Conservation (phyloP, 2,888 invertebrate species). For the Podabrus alpinus region DNA sequence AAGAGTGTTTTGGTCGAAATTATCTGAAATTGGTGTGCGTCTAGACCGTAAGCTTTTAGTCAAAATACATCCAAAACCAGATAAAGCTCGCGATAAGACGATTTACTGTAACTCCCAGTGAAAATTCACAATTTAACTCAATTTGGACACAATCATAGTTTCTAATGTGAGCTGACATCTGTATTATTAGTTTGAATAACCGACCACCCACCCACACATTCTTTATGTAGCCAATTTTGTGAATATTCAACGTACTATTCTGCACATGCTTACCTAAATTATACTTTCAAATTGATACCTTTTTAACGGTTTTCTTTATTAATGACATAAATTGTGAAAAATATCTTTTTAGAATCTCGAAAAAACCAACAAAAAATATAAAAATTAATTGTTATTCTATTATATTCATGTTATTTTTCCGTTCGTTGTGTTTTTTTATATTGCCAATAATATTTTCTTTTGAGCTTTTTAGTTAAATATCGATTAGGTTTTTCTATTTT, state of each 20-base stretch:
- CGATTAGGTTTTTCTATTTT: neutral
- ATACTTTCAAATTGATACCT: neutral
- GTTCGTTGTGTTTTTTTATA: neutral
- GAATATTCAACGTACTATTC: neutral
- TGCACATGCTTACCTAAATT: neutral
- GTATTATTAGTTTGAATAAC: slow-evolving; percentile 26
- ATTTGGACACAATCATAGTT: slow-evolving; percentile 33
- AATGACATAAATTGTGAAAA: neutral
- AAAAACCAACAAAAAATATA: neutral
- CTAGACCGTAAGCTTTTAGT: slow-evolving; percentile 37
- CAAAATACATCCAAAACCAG: slow-evolving; percentile 33
- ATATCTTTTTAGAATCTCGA: neutral
- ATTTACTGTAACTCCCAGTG: slow-evolving; percentile 33
- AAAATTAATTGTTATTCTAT: neutral
- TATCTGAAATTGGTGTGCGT: slow-evolving; percentile 6
- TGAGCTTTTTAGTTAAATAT: neutral
- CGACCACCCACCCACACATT: slow-evolving; percentile 33
- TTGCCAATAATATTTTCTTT: neutral
- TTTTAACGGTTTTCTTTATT: neutral
- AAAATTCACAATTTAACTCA: slow-evolving; percentile 26
- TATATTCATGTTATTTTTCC: neutral
- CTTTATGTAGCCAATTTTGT: neutral
- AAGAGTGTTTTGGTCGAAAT: neutral
- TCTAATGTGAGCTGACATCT: slow-evolving; percentile 39
- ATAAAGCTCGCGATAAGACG: slow-evolving; percentile 34